phyloP scores from a whole-genome alignment of 2,113 vertebrate genomes.

The Piprites chloris region DNA sequence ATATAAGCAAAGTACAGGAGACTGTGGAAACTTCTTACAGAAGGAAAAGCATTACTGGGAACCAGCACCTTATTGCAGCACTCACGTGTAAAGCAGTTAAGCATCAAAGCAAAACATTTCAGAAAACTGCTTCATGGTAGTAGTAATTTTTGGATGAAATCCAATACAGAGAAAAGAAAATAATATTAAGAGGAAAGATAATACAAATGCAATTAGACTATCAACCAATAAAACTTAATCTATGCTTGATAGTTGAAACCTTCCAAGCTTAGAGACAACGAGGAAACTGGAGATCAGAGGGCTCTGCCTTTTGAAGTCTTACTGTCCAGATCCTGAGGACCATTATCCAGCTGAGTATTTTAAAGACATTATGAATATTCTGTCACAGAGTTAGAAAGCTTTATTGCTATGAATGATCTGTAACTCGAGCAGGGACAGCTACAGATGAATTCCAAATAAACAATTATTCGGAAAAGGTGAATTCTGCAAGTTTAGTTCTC shows the following conservation, averaged over 20 bases:
- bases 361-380: constrained; percentile 39
- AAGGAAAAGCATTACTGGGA: constrained; percentile 48
- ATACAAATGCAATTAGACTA: constrained; percentile 61
- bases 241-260: constrained; percentile 54
- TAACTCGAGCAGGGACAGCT: not conserved
- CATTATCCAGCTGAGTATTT: constrained; percentile 21
- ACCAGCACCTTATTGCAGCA: constrained; percentile 45
- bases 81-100: constrained; percentile 28
- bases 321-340: constrained; percentile 18
- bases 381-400: constrained; percentile 3
- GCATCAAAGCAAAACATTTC: constrained; percentile 56
- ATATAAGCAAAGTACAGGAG: constrained; percentile 15
- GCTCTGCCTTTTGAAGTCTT: constrained; percentile 48
- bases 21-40: constrained; percentile 33
- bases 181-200: constrained; percentile 56
- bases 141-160: constrained; percentile 48
- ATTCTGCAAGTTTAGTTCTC: not conserved
- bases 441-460: not conserved
- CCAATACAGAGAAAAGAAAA: constrained; percentile 44
- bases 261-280: constrained; percentile 51
- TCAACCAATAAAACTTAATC: constrained; percentile 57
- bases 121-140: constrained; percentile 10
- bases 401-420: constrained; percentile 16
- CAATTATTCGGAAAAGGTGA: constrained; percentile 7
- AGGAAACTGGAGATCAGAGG: constrained; percentile 43